phyloP scores from a whole-genome alignment of 2,888 invertebrate species.

The Hirtodrosophila cameraria region DNA sequence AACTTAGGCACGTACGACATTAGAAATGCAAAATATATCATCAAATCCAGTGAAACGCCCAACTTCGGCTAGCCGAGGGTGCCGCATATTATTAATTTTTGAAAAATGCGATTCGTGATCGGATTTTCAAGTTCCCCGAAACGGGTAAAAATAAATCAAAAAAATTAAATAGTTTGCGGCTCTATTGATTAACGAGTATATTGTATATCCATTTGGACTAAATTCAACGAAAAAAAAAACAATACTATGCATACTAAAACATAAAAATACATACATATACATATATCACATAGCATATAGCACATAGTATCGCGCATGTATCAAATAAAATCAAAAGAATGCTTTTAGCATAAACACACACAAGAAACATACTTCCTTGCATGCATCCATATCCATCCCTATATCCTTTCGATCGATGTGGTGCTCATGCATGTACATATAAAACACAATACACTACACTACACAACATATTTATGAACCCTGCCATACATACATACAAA shows the following conservation, averaged over 20 bases:
- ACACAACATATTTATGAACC: conserved; percentile 9
- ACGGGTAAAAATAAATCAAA: background rate
- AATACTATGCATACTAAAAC: conserved; percentile 37
- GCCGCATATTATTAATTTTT: conserved; percentile 24
- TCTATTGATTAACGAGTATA: conserved; percentile 23
- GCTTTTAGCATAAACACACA: conserved; percentile 68
- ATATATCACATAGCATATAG: conserved; percentile 62
- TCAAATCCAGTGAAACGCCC: conserved; percentile 44
- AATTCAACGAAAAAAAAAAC: conserved; percentile 67
- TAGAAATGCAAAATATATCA: conserved; percentile 76
- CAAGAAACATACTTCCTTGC: conserved; percentile 59
- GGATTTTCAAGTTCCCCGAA: conserved; percentile 24
- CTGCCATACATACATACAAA: conserved; percentile 32
- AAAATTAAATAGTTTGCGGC: conserved; percentile 10
- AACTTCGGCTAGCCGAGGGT: conserved; percentile 47
- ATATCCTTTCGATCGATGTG: conserved; percentile 24
- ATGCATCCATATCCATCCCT: conserved; percentile 16
- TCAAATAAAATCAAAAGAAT: conserved; percentile 72
- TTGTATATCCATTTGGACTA: conserved; percentile 47
- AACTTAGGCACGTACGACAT: conserved; percentile 72
- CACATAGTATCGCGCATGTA: conserved; percentile 77
- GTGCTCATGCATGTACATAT: conserved; percentile 70
- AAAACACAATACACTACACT: conserved; percentile 22
- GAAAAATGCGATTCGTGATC: conserved; percentile 28
- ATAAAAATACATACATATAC: conserved; percentile 11